These are phyloP conservation scores for Automeris io DNA, from an alignment of 2,888 invertebrate species.

Conservation along the genomic window DNA sequence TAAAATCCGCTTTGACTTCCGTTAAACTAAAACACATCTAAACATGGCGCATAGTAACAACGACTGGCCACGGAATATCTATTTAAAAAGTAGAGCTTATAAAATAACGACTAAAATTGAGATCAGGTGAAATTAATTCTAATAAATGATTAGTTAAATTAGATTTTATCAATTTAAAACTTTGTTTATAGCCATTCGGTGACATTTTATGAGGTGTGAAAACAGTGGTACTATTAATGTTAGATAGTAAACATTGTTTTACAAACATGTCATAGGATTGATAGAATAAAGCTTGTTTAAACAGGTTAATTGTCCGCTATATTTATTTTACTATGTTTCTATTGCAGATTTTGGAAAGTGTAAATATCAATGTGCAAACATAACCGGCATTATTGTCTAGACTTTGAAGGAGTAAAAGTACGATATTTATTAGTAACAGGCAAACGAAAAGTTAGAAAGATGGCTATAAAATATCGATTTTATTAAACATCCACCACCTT, in stretches of 20 bases:
- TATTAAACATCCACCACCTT: too few species aligned
- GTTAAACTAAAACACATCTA: too few species aligned
- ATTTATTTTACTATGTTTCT: conserved; percentile 56
- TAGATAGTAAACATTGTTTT: conserved; percentile 16
- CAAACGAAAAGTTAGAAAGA: conserved; percentile 9
- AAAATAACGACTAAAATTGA: background rate
- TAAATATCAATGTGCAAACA: conserved; percentile 60
- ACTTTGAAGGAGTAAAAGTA: conserved; percentile 48
- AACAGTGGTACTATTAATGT: conserved; percentile 15
- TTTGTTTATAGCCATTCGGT: background rate
- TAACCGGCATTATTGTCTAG: conserved; percentile 45
- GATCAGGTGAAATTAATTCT: background rate
- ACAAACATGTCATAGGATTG: conserved; percentile 25
- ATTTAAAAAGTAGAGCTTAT: background rate
- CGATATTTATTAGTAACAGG: conserved; percentile 15
- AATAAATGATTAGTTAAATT: background rate
- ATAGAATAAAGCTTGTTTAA: conserved; percentile 30
- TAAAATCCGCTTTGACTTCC: conserved; percentile 1
- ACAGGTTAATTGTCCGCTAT: conserved; percentile 40
- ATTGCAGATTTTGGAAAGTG: conserved; percentile 68
- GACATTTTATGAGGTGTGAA: conserved; percentile 10
- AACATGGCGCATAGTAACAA: too few species aligned
- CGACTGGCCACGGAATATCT: background rate
- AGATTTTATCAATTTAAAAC: background rate
- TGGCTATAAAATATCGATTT: background rate